Base-by-base conservation (phyloP, 2,888 invertebrate species). In the Drosophila peninsularis region DNA sequence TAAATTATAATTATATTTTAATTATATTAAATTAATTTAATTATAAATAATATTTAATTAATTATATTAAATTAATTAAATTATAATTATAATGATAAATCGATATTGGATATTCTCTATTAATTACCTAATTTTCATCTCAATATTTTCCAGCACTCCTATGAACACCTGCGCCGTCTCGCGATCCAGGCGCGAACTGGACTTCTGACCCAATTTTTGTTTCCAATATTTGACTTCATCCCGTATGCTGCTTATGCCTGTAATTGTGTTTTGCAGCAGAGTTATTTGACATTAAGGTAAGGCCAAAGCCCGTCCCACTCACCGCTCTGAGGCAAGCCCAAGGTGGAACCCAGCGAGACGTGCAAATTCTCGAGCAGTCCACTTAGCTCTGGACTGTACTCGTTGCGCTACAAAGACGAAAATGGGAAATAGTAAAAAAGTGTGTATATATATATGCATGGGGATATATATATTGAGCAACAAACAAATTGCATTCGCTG, bases 161-260 rank as follows among this genome's bases (percentile, higher is more conserved):
- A 91, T 90, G 55, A 92, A 92, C 5, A 89, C 83, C 70, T 92
- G 92, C 5, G 92, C 87, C 55, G 90, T 90, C 65, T 93, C 92
- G 19, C 92, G 91, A 64, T 93, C 93, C 1, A 90, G 75, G 13
- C 92, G 91, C 0, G 91, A 90, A 63, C 91, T 90, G 2, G 91
- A 84, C 52, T 90, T 92, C 47, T 89, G 87, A 1, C 85, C 81
- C 2, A 91, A 63, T 62, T 92, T 92, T 56, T 91, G 89, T 42
- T 87, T 90, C 93, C 93, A 93, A 75, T 89, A 92, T 60, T 90
- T 91, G 14, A 93, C 91, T 81, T 93, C 93, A 71, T 93, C 92
- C 24, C 88, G 90, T 14, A 92, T 71, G 41, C 87, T 90, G 3
- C 78, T 76, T n/a, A 92, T 91, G 21, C 92, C 92, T 92, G 53